phyloP scores from a whole-genome alignment of 2,113 vertebrate species.

The Lethenteron reissneri region DNA sequence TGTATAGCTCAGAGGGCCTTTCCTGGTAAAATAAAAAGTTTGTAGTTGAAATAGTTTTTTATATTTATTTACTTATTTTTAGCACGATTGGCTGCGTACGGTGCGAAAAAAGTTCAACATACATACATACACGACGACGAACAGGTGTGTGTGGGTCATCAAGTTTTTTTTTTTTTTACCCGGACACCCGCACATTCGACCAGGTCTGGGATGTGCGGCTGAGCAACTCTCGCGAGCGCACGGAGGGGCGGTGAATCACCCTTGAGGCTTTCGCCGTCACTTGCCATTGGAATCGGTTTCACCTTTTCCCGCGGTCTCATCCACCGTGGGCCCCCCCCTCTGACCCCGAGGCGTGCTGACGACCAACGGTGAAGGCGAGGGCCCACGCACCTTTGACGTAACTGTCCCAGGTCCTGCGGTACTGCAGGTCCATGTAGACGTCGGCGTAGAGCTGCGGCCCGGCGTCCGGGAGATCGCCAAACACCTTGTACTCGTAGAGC shows the following conservation, averaged over 20 bases:
- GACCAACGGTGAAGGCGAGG: neutral
- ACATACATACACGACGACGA: too few relatives aligned
- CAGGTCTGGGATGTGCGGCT: neutral
- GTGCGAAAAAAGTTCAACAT: too few relatives aligned
- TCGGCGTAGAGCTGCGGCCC: conserved; percentile 33
- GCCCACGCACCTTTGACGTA: conserved; percentile 45
- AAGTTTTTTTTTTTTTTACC: too few relatives aligned
- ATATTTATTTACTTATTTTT: too few relatives aligned
- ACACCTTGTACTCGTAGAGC: conserved; percentile 69
- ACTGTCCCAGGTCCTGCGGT: conserved; percentile 56
- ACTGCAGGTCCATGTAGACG: conserved; percentile 68
- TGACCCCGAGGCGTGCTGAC: conserved; percentile 2
- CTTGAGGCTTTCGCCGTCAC: conserved; percentile 4
- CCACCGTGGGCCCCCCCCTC: conserved; percentile 4
- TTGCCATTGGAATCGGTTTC: neutral
- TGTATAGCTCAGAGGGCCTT: too few relatives aligned
- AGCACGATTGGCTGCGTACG: too few relatives aligned
- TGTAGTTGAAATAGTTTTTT: too few relatives aligned
- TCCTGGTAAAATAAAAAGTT: too few relatives aligned
- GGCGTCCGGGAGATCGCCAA: conserved; percentile 31
- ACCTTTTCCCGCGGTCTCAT: conserved; percentile 1
- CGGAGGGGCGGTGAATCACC: conserved; percentile 5
- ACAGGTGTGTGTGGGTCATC: too few relatives aligned
- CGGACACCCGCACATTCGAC: conserved; percentile 11
- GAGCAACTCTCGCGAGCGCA: neutral